A percentile compares a stretch with the other conserved stretches of the same genome.
Conservation (phyloP, 2,797 vertebrate species). For the Novumbra hubbsi region DNA sequence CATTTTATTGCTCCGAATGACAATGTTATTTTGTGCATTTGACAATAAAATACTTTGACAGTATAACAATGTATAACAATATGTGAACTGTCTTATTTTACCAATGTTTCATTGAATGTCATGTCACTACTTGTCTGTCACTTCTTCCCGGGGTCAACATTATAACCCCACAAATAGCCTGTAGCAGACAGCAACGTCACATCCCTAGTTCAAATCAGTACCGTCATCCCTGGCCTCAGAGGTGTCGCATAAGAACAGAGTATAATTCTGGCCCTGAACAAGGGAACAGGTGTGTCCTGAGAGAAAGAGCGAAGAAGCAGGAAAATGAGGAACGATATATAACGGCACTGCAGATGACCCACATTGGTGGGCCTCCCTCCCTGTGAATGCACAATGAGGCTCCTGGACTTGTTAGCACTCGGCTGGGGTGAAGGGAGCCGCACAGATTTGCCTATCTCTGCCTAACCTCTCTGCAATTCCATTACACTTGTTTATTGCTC, state of each 20-base stretch:
- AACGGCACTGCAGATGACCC: slow-evolving; percentile 58
- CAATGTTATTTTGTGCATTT: too few species aligned
- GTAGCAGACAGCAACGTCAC: neutral
- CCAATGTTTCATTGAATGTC: neutral
- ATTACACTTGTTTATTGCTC: slow-evolving; percentile 72
- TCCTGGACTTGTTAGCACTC: slow-evolving; percentile 66
- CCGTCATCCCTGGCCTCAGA: neutral
- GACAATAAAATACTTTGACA: too few species aligned
- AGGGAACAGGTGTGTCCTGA: slow-evolving; percentile 38
- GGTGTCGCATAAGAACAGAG: neutral
- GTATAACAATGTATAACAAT: too few species aligned
- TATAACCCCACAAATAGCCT: neutral
- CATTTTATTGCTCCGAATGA: too few species aligned
- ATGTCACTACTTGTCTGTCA: neutral
- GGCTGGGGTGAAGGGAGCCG: slow-evolving; percentile 58
- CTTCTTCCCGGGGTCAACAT: neutral
- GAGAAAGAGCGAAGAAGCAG: slow-evolving; percentile 3
- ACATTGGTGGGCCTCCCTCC: slow-evolving; percentile 59
- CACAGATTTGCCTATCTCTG: slow-evolving; percentile 55
- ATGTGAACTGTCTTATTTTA: too few species aligned
- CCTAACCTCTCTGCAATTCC: slow-evolving; percentile 65
- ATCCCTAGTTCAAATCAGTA: neutral
- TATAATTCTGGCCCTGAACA: slow-evolving; percentile 12
- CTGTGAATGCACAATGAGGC: slow-evolving; percentile 66
- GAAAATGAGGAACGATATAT: slow-evolving; percentile 13